A percentile compares a stretch with the other conserved stretches of the same genome.
Conservation (phyloP, 2,113 vertebrate species). For the Pongo abelii region DNA sequence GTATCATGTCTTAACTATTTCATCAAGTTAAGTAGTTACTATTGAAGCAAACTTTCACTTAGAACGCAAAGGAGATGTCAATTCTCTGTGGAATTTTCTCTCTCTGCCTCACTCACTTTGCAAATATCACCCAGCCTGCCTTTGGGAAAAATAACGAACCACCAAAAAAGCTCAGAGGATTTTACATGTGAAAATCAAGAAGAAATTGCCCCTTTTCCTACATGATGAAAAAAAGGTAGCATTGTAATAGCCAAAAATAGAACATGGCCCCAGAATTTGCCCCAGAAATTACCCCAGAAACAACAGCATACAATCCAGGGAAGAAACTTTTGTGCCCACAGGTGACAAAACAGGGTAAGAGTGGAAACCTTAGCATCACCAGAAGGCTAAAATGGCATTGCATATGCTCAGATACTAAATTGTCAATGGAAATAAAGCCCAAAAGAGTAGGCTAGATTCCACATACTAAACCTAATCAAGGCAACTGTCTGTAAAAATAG, state of each 20-base stretch:
- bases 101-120: background rate
- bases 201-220: background rate
- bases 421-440: background rate
- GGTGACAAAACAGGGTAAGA: background rate
- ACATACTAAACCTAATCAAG: background rate
- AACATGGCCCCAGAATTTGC: background rate
- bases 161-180: background rate
- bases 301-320: background rate
- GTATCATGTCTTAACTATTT: conserved; percentile 8
- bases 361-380: background rate
- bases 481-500: too few relatives aligned
- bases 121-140: background rate
- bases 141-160: background rate
- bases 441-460: background rate
- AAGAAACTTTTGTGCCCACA: background rate
- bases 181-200: background rate
- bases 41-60: background rate
- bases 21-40: background rate
- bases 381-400: background rate
- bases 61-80: background rate
- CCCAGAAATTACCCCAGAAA: background rate
- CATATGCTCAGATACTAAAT: background rate
- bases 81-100: background rate
- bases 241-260: background rate
- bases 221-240: background rate